Evolutionary conservation across 1,140 invertebrate genomes (phyloP).

Genomic region (Sinella curviseta): DNA sequence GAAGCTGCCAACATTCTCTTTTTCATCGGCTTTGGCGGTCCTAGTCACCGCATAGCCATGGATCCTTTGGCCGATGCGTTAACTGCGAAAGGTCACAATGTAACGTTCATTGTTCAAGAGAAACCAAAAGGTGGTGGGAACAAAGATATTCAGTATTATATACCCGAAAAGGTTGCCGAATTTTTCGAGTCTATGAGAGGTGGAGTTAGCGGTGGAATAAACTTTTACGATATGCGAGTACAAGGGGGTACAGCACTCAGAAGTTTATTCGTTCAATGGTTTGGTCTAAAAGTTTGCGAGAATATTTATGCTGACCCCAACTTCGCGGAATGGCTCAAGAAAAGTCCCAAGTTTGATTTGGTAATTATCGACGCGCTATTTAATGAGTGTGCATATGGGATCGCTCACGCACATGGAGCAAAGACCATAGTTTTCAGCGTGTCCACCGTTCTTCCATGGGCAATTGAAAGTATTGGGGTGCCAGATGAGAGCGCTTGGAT

Average conservation of each 20-base stretch:
- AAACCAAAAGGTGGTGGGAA: neutral
- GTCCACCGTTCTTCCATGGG: neutral
- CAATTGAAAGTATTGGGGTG: neutral
- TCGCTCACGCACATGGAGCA: conserved; percentile 14
- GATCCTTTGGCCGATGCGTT: neutral
- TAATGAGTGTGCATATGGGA: conserved; percentile 43
- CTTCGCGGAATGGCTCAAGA: neutral
- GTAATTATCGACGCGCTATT: conserved; percentile 51
- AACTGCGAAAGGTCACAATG: neutral
- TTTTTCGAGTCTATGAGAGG: neutral
- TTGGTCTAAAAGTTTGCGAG: neutral
- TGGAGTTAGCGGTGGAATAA: neutral
- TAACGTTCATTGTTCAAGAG: neutral
- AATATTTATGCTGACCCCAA: neutral
- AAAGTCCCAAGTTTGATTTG: conserved; percentile 47
- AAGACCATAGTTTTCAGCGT: neutral
- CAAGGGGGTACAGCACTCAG: neutral
- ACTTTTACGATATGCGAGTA: neutral
- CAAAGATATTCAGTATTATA: neutral
- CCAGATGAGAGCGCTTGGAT: neutral
- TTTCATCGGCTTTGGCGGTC: neutral
- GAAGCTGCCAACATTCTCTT: neutral
- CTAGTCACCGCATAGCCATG: neutral
- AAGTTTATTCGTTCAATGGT: neutral
- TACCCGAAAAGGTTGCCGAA: neutral